Evolutionary conservation across 2,113 vertebrate species (phyloP), one percentile per base, ranked within the genome.

Genomic region (Dendrocopos noguchii): DNA sequence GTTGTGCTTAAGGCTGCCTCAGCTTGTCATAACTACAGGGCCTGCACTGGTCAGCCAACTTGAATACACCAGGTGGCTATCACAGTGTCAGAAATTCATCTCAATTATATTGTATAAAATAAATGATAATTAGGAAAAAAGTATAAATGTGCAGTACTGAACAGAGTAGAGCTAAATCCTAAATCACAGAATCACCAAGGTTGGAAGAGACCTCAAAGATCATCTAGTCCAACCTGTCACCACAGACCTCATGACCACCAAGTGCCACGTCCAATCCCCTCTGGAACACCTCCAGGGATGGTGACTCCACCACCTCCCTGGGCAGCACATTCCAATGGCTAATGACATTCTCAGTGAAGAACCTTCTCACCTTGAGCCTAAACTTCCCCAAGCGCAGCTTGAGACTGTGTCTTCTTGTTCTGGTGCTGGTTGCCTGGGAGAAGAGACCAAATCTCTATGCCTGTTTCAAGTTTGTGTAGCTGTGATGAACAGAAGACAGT

Each of bases 81-180:
- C 18, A 15, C 29, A 39, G 47, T 15, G 64, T 68, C 53, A 83
- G 65, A 72, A 80, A 85, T 77, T 60, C 39, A 61, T 90, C 81
- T 87, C 89, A 47, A 34, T 85, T 95, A 57, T 18, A 53, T 65
- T 68, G 28, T 44, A 53, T 75, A 86, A 91, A 83, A 91, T 64
- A 83, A 96, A 91, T 80, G 8, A 65, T 50, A 52, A 63, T 57
- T 79, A 92, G 36, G 82, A 21, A 10, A 11, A 50, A 50, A 22
- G 20, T 39, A 46, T 47, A 22, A 87, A 56, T 72, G 18, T 83
- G 24, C 31, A 52, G 33, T 82, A 33, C 75, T 77, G 52, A 19
- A 63, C 11, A 60, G 28, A 74, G 36, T 3, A 18, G 87, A 80
- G 57, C 65, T 80, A 71, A 84, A 83, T 55, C 74, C 59, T 64